Evolutionary conservation across 1,140 invertebrate species (phyloP).

Genomic region (Araneus ventricosus): DNA sequence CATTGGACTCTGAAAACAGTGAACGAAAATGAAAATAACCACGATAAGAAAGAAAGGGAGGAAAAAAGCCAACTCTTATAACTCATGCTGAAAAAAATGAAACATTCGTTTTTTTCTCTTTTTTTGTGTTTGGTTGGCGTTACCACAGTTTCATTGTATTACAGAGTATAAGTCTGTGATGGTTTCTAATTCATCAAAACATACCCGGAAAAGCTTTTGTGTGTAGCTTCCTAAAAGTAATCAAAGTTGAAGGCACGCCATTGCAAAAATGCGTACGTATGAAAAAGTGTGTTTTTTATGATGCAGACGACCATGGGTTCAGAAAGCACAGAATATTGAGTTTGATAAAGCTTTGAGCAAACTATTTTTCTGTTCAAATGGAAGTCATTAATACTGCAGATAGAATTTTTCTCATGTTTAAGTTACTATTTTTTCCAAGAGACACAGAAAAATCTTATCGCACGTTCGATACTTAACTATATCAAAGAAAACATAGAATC

Average conservation of each 20-base stretch:
- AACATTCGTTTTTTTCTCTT: not conserved
- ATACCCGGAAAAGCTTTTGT: slow-evolving; percentile 43
- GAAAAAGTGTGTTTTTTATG: not conserved
- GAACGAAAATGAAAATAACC: slow-evolving; percentile 48
- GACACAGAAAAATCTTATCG: too few species aligned
- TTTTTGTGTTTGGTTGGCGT: slow-evolving; percentile 1
- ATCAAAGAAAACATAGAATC: too few species aligned
- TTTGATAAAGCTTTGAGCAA: slow-evolving; percentile 7
- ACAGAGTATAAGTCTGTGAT: not conserved
- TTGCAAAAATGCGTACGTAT: not conserved
- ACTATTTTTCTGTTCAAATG: not conserved
- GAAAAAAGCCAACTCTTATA: not conserved
- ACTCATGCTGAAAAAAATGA: not conserved
- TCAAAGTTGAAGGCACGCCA: not conserved
- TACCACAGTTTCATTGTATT: slow-evolving; percentile 47
- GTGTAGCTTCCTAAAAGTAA: slow-evolving; percentile 28
- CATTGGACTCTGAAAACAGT: slow-evolving; percentile 38
- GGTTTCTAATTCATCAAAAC: slow-evolving; percentile 56
- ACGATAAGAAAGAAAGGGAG: not conserved
- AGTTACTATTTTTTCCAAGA: too few species aligned
- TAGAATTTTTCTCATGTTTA: too few species aligned
- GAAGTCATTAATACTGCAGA: not conserved
- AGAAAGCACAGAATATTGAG: not conserved
- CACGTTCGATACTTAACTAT: too few species aligned
- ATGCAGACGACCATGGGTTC: not conserved